Evolutionary conservation across 2,888 invertebrate genomes (phyloP), one percentile per base, ranked within the genome.

Genomic region (Leptinotarsa rubiginosa): DNA sequence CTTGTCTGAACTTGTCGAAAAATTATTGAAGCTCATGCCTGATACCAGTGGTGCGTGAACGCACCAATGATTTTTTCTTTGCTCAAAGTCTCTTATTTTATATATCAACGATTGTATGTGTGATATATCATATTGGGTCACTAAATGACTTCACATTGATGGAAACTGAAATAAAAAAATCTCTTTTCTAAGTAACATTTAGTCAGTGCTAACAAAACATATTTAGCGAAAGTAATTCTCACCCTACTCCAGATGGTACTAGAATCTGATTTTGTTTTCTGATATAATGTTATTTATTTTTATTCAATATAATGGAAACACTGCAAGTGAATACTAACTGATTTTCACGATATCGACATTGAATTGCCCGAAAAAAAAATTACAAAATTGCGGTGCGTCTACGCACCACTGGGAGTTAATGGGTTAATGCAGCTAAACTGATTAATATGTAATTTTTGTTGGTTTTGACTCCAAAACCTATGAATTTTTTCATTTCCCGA

Each of bases 71-170:
- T 65, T 65, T 47, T 65, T 65, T 22, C 16, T 31, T 64, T 64
- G 64, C 64, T 64, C 13, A 18, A 64, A 64, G 20, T 64, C 20
- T 64, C 64, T 41, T 64, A 64, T 64, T 64, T 18, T 64, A 31
- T 18, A 52, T 52, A n/a, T n/a, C n/a, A 52, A 52, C 52, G 18
- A 52, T 16, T 52, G 16, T 10, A 52, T 52, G 52, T 52, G 52
- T n/a, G 12, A 52, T 52, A 52, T 52, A n/a, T 52, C 52, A 52
- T 52, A 52, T 64, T 64, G 64, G 12, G 64, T 64, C 64, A 64
- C 31, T 31, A 64, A 41, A 64, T 64, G 64, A 64, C 64, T 64
- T 31, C 64, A 64, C 64, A 64, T 64, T 64, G 64, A 64, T 64
- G 64, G 12, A 64, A 22, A 22, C 64, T 64, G 64, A 64, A 64